Base-by-base conservation (phyloP, 2,888 invertebrate genomes). In the Malthinus seriepunctatus region DNA sequence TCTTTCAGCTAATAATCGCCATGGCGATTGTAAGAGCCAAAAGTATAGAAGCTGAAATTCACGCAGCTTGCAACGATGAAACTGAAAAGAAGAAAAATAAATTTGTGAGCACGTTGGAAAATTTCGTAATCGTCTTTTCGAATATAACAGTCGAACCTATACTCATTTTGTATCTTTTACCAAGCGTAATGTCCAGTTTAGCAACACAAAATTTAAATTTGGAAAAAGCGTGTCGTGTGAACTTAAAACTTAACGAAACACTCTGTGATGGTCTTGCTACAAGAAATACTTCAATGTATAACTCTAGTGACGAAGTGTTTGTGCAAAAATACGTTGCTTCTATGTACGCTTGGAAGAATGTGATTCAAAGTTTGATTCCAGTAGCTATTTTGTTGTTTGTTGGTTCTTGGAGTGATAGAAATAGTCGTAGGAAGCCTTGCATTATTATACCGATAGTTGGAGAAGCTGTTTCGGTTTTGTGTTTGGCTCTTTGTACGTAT, bases 341-440 rank as follows among this genome's bases (percentile, higher is more conserved):
- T 4, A 89, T 91, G 79, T 86, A 89, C 63, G 89, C 90, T 15
- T 91, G 90, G 90, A 90, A 90, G 74, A 90, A 90, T 11, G 86
- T 90, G 32, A 77, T 92, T 45, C 91, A 91, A 76, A 90, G 90
- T 62, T 82, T 89, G 45, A 78, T 91, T 32, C 91, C 91, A n/a
- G 88, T 90, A 52, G 77, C 88, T 8, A 78, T 91, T 59, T 85
- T 92, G 60, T 82, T 91, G 69, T 90, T 91, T 73, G 82, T 91
- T 71, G 91, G 91, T 2, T 89, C 90, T 0, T 88, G 87, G 79
- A 87, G 87, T 68, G 88, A 88, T 69, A 81, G 83, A 73, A 78
- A 79, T 12, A 86, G 87, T 0, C 79, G 85, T 49, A 80, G 88
- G 65, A 88, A 88, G 72, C 88, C 90, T 11, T 90, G 90, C 70